These are phyloP conservation scores for Premnoplex brunnescens DNA, from an alignment of 2,797 vertebrate species.

Conservation along the genomic window DNA sequence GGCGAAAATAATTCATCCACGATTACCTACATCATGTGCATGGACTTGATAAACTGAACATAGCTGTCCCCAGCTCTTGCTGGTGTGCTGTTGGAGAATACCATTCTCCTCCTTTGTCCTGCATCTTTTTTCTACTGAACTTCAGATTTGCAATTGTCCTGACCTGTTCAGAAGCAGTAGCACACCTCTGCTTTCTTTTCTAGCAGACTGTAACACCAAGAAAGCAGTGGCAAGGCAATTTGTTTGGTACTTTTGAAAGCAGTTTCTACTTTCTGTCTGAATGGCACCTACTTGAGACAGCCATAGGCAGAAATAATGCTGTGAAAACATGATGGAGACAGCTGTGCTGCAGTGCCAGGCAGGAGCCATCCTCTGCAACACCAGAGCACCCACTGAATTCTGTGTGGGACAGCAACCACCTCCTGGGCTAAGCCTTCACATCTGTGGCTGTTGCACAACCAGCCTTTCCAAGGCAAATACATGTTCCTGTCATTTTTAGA, in stretches of 20 bases:
- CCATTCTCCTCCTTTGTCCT: background rate
- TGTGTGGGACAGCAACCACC: background rate
- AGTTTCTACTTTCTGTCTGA: background rate
- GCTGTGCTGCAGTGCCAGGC: background rate
- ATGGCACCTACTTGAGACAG: background rate
- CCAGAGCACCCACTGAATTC: background rate
- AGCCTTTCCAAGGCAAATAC: background rate
- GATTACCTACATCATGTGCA: background rate
- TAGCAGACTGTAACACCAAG: background rate
- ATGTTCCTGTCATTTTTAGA: background rate
- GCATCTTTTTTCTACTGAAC: background rate
- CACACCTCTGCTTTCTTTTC: background rate
- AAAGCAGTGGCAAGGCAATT: background rate
- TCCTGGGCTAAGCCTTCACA: background rate
- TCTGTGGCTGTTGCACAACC: accelerated
- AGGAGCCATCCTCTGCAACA: background rate
- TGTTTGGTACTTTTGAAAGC: background rate
- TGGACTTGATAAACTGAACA: background rate
- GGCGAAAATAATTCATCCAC: background rate
- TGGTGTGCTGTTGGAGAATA: background rate
- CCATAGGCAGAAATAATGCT: background rate
- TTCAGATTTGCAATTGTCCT: background rate
- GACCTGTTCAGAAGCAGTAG: background rate
- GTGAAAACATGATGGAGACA: background rate
- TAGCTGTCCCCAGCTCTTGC: background rate